Conservation (phyloP, 2,797 vertebrate genomes). For the Poecilia picta region DNA sequence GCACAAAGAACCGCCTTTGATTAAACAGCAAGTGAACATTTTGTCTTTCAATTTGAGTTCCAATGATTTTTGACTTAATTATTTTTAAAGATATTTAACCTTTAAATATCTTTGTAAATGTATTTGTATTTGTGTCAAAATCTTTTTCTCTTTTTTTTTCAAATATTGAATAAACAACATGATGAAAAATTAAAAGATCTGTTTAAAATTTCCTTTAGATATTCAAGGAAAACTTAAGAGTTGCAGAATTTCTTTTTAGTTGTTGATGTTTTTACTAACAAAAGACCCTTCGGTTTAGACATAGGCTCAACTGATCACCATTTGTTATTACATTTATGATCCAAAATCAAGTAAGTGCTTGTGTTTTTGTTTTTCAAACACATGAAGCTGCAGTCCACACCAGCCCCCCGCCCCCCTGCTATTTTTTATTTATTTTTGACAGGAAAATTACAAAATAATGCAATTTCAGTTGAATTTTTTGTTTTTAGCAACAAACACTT, state of each 20-base stretch:
- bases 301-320: background rate
- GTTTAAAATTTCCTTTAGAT: background rate
- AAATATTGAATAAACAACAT: background rate
- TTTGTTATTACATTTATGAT: background rate
- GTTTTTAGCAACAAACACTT: slow-evolving; percentile 10
- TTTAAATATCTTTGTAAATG: background rate
- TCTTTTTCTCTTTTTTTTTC: too few relatives aligned
- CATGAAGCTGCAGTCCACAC: background rate
- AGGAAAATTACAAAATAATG: background rate
- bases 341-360: background rate
- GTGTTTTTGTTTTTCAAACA: background rate
- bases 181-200: background rate
- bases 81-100: background rate
- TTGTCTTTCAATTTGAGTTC: background rate
- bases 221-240: background rate
- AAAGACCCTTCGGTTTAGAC: background rate
- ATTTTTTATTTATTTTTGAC: background rate
- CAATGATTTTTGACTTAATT: background rate
- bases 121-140: background rate
- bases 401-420: too few relatives aligned
- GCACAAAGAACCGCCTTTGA: too few relatives aligned
- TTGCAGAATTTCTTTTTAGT: too few relatives aligned
- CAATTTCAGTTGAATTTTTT: background rate
- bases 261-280: background rate
- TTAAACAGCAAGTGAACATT: too few relatives aligned